Evolutionary conservation across 2,797 vertebrate genomes (phyloP), one percentile per base, ranked within the genome.

Genomic region (Poeciliopsis paucimaculata): DNA sequence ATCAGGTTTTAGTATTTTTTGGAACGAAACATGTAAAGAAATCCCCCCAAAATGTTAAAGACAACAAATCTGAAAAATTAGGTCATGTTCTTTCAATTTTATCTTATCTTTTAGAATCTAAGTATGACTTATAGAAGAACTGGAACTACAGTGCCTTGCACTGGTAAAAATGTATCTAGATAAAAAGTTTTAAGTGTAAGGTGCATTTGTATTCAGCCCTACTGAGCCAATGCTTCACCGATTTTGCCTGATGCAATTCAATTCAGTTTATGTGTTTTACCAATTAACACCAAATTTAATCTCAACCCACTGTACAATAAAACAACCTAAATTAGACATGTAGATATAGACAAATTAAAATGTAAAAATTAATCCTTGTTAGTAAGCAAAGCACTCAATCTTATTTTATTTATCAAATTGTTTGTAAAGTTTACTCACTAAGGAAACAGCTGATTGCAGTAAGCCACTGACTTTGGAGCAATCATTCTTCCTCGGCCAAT

Each of bases 21-120:
- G 13, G 26, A 46, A 28, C 31, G 55, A 79, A 82, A 75, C 72
- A 72, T 34, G 28, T 57, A 49, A 28, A 26, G n/a, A 87, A 88
- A 89, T 82, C 78, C 70, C 72, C 78, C 7, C 1, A 1, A 89
- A 88, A 90, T 84, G 82, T 78, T 78, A 89, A 84, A 83, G 36
- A 75, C 72, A 84, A 77, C 43, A 75, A 43, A 41, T 34, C 2
- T 41, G 11, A 72, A 45, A 28, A 57, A 76, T 39, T 23, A 36
- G 31, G 43, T 53, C 62, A 81, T 70, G 36, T 51, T 13, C 60
- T 43, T 18, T 66, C 18, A 49, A 10, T 73, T 75, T 16, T 75
- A 6, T 77, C 75, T 75, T 64, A 72, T 20, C 6, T 23, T 41
- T 72, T 4, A 41, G 11, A 73, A 76, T 55, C 2, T 2, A 43